Conservation (phyloP, 1,140 invertebrate species). For the Platorchestia sp. region DNA sequence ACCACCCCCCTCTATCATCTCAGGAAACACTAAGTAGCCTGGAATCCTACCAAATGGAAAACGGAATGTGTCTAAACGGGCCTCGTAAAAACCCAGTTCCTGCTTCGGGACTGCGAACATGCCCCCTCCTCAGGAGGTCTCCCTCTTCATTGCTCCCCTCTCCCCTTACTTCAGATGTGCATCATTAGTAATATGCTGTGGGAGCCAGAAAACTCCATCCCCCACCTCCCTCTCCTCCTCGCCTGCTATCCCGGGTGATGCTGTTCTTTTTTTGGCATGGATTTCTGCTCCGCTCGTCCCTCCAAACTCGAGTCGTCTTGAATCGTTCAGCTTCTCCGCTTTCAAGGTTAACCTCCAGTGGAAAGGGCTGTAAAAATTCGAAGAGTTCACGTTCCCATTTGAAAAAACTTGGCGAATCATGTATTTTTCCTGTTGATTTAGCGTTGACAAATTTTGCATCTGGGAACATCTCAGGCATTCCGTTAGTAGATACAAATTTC, state of each 20-base stretch:
- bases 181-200: slow-evolving; percentile 53
- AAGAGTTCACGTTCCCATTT: not conserved
- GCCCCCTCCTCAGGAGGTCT: slow-evolving; percentile 33
- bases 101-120: slow-evolving; percentile 27
- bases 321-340: not conserved
- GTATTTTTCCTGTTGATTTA: not conserved
- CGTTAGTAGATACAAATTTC: not conserved
- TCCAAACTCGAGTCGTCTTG: not conserved
- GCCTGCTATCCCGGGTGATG: not conserved
- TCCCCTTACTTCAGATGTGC: slow-evolving; percentile 44
- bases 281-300: not conserved
- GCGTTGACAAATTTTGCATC: not conserved
- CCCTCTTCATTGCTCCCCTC: slow-evolving; percentile 29
- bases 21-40: slow-evolving; percentile 55
- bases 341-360: not conserved
- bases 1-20: not conserved
- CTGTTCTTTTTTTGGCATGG: slow-evolving; percentile 13
- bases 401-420: not conserved
- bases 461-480: not conserved
- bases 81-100: slow-evolving; percentile 54
- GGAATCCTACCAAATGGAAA: slow-evolving; percentile 55
- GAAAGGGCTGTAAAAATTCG: not conserved
- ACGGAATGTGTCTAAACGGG: slow-evolving; percentile 54
- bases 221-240: not conserved
- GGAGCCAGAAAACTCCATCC: slow-evolving; percentile 28